Conservation (phyloP, 2,888 invertebrate genomes). For the Brachynemurus nebulosus region DNA sequence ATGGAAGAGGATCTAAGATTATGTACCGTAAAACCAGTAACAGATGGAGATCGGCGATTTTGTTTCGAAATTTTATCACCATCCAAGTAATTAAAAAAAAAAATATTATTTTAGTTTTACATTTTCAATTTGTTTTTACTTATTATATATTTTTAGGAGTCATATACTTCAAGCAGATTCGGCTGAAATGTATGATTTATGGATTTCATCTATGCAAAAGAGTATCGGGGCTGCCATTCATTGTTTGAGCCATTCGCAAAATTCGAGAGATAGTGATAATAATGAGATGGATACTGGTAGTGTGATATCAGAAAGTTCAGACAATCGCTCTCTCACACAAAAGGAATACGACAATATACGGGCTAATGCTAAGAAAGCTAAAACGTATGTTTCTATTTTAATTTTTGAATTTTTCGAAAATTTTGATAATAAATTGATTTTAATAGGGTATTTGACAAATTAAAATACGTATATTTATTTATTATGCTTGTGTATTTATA, state of each 20-base stretch:
- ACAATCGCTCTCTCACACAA: too few species aligned
- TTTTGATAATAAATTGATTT: too few species aligned
- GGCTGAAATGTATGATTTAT: slow-evolving; percentile 74
- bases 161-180: slow-evolving; percentile 98
- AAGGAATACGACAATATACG: slow-evolving; percentile 5
- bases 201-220: slow-evolving; percentile 82
- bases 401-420: too few species aligned
- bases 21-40: slow-evolving; percentile 82
- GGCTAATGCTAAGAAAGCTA: slow-evolving; percentile 11
- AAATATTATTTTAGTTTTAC: not conserved
- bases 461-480: too few species aligned
- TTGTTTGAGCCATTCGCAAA: too few species aligned
- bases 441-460: too few species aligned
- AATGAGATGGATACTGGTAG: too few species aligned
- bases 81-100: slow-evolving; percentile 51
- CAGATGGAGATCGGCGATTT: slow-evolving; percentile 80
- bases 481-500: too few species aligned
- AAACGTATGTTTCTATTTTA: too few species aligned
- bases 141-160: slow-evolving; percentile 42
- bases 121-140: slow-evolving; percentile 4
- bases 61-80: slow-evolving; percentile 95
- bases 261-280: too few species aligned
- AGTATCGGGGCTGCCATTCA: slow-evolving; percentile 76
- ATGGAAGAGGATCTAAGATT: slow-evolving; percentile 96
- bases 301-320: too few species aligned